A percentile compares a stretch with the other conserved stretches of the same genome.
phyloP scores from a whole-genome alignment of 1,140 invertebrate species.

The Drosophila subobscura region DNA sequence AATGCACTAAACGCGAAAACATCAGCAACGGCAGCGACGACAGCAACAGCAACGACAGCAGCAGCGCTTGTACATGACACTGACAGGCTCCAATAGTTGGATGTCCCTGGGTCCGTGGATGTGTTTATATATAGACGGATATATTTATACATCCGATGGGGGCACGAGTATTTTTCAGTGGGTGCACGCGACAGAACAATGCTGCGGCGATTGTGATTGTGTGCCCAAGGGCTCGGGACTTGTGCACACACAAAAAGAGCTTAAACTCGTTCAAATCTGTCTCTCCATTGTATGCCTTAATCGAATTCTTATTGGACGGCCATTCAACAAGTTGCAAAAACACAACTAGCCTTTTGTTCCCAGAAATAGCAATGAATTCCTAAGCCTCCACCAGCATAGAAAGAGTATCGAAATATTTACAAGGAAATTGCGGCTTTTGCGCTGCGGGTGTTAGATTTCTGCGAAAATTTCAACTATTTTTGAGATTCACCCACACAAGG shows the following conservation, averaged over 20 bases:
- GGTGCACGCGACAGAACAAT: slow-evolving; percentile 15
- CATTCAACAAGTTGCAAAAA: slow-evolving; percentile 34
- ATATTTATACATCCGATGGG: slow-evolving; percentile 41
- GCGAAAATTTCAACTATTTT: slow-evolving; percentile 3
- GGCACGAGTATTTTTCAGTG: slow-evolving; percentile 14
- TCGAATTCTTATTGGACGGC: slow-evolving; percentile 25
- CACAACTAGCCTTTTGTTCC: slow-evolving; percentile 4
- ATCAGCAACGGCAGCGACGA: slow-evolving; percentile 3
- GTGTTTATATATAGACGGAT: not conserved
- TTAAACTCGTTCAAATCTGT: slow-evolving; percentile 27
- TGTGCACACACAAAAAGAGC: slow-evolving; percentile 23
- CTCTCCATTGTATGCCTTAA: slow-evolving; percentile 36
- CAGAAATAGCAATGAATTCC: not conserved
- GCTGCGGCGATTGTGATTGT: slow-evolving; percentile 12
- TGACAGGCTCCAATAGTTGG: slow-evolving; percentile 26
- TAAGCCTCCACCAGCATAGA: not conserved
- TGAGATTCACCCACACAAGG: not conserved
- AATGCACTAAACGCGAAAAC: slow-evolving; percentile 10
- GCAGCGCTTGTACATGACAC: slow-evolving; percentile 20
- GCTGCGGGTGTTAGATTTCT: not conserved
- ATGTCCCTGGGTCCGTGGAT: not conserved
- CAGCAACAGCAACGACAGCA: not conserved
- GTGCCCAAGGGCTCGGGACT: not conserved
- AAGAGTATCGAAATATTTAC: not conserved
- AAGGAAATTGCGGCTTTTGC: not conserved